These are phyloP conservation scores for Toxotes jaculatrix DNA, from an alignment of 2,113 vertebrate species.

Conservation along the genomic window DNA sequence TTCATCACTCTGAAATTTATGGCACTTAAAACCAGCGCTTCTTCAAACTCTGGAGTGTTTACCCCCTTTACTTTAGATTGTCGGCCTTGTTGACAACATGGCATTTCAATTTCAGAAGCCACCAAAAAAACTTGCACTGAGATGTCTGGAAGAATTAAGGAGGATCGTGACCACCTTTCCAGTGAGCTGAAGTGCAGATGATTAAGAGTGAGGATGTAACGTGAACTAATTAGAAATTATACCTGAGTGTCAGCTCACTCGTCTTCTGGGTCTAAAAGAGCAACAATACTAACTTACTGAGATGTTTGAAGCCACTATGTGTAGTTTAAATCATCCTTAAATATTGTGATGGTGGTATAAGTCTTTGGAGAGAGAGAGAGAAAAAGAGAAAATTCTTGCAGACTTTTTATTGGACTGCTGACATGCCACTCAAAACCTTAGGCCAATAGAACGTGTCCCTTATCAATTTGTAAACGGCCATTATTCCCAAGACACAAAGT, in stretches of 20 bases:
- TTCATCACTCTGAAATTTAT: constrained; percentile 53
- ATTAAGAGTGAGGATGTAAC: neutral
- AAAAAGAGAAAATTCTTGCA: too few relatives aligned
- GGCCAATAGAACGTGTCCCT: too few relatives aligned
- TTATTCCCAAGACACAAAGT: too few relatives aligned
- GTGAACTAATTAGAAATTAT: constrained; percentile 7
- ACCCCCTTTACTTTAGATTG: constrained; percentile 11
- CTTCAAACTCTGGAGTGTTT: constrained; percentile 43
- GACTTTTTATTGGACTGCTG: too few relatives aligned
- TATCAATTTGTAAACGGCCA: too few relatives aligned
- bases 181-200: constrained; percentile 32
- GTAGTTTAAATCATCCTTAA: neutral
- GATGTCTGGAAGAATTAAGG: neutral
- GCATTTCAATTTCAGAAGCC: constrained; percentile 29
- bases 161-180: constrained; percentile 16
- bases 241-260: neutral
- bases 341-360: neutral
- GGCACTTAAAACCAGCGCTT: constrained; percentile 13
- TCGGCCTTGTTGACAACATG: constrained; percentile 16
- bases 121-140: neutral
- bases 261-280: neutral
- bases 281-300: neutral
- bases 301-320: neutral
- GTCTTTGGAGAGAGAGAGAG: neutral
- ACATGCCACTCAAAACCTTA: too few relatives aligned